Evolutionary conservation across 2,113 vertebrate genomes (phyloP), one percentile per base, ranked within the genome.

Genomic region (Rhizomys pruinosus): DNA sequence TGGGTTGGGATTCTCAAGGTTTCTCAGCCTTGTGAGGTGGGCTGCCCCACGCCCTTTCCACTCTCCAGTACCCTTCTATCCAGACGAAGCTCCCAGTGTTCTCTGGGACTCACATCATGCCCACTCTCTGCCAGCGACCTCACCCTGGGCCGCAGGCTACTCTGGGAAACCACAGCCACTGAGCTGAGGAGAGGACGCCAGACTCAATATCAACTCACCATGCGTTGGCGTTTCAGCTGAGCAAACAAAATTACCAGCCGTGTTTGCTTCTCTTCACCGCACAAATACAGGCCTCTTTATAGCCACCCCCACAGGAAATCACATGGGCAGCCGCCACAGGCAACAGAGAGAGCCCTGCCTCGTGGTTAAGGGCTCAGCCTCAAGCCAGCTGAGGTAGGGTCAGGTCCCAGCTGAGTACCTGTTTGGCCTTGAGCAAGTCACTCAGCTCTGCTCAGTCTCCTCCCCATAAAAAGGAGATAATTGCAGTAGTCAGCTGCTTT

Each of bases 161-260:
- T 79, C 55, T 89, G 90, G 79, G 92, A 97, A 97, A 88, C 92
- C 59, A 57, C 85, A 95, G 63, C 32, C 68, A 74, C 59, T 69
- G 84, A 91, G 74, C 29, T 0, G 0, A 37, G 27, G 44, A 29
- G 74, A 85, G 84, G 90, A 95, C 0, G 61, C 92, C 76, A 97
- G 95, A 95, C 94, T 93, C 96, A 92, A 42, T 90, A 94, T 42
- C 81, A 2, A 90, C 88, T 93, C 95, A 88, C 57, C 15, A 7
- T 86, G 94, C 90, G 95, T 97, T 93, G 95, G 95, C 47, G 94
- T 94, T 76, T 63, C 97, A 96, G 95, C 96, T 97, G 97, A 95
- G 92, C 90, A 97, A 97, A 97, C 95, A 97, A 61, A 88, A 25
- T n/a, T 34, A 80, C 42, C 42, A 59, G 73, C 71, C 3, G 0